These are phyloP conservation scores for Eristalinus sepulchralis DNA, from an alignment of 2,888 invertebrate species.

Conservation along the genomic window DNA sequence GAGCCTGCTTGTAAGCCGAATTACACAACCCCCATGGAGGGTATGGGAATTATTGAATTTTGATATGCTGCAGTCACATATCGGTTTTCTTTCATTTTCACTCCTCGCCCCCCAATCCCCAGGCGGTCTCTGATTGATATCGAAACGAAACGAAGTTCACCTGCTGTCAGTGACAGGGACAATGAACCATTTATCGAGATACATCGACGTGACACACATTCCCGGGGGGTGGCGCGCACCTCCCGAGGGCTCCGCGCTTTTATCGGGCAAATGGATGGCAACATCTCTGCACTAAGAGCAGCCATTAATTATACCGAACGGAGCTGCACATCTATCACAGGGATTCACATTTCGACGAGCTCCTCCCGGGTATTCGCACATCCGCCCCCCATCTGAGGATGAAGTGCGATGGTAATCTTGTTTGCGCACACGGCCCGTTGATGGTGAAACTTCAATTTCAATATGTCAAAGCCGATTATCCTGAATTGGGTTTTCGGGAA, in stretches of 20 bases:
- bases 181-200: slow-evolving; percentile 34
- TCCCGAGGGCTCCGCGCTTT: not conserved
- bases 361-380: not conserved
- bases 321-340: slow-evolving; percentile 41
- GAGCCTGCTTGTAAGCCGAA: not conserved
- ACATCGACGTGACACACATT: not conserved
- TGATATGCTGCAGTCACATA: slow-evolving; percentile 14
- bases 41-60: slow-evolving; percentile 23
- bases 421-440: slow-evolving; percentile 1
- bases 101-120: not conserved
- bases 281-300: slow-evolving; percentile 33
- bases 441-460: slow-evolving; percentile 28
- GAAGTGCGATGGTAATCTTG: slow-evolving; percentile 4
- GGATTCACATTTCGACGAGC: not conserved
- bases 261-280: slow-evolving; percentile 28
- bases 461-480: slow-evolving; percentile 36
- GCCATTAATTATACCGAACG: slow-evolving; percentile 23
- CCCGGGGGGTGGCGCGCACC: not conserved
- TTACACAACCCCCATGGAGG: slow-evolving; percentile 6
- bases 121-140: slow-evolving; percentile 15
- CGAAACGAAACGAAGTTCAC: slow-evolving; percentile 19
- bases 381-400: not conserved
- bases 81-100: not conserved
- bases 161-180: slow-evolving; percentile 40
- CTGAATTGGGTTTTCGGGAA: slow-evolving; percentile 3